Percentiles rank a stretch among this genome's conserved stretches.
phyloP scores from a whole-genome alignment of 2,888 invertebrate species.

The Watsonalla cultraria region DNA sequence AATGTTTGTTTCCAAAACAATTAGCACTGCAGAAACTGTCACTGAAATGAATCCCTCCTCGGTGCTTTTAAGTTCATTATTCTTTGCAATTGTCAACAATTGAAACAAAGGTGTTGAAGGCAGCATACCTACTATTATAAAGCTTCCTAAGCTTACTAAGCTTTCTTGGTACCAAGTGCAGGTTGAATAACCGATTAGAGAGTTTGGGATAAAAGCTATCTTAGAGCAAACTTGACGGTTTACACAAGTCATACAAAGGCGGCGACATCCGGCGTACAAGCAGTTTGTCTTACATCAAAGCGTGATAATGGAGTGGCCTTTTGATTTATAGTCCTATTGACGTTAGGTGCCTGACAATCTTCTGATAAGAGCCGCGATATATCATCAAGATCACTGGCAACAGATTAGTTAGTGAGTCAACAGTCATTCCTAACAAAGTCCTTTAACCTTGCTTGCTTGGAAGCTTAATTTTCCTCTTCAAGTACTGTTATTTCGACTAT shows the following conservation, averaged over 20 bases:
- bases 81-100: no score
- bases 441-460: no score
- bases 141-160: not conserved
- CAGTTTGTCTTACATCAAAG: conserved; percentile 1
- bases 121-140: no score
- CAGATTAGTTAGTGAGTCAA: no score
- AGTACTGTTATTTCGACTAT: no score
- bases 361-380: not conserved
- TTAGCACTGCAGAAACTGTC: no score
- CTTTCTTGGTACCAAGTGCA: not conserved
- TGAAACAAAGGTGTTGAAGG: no score
- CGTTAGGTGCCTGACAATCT: not conserved
- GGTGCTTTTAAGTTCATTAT: no score
- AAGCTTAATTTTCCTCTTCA: no score
- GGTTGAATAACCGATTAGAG: conserved; percentile 1
- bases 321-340: not conserved
- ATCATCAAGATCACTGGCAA: not conserved
- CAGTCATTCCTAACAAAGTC: no score
- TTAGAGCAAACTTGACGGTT: conserved; percentile 1
- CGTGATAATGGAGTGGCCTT: not conserved
- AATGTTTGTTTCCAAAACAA: no score
- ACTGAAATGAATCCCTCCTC: no score
- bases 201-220: conserved; percentile 2
- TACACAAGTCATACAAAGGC: conserved; percentile 1
- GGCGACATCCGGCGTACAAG: conserved; percentile 10